phyloP scores from a whole-genome alignment of 2,888 invertebrate species.

The Epinotia bilunana region DNA sequence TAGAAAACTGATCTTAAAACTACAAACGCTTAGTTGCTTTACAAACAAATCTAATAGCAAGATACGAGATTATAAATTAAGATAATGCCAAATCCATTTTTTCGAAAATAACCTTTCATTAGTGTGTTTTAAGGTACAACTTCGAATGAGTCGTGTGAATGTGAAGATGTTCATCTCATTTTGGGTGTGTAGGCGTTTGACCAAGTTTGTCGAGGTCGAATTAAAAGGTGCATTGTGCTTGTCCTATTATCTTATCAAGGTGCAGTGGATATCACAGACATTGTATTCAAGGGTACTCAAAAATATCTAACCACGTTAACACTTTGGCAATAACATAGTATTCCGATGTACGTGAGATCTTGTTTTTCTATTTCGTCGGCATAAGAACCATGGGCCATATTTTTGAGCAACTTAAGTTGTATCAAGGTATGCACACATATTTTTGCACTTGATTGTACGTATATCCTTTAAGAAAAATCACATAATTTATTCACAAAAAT shows the following conservation, averaged over 20 bases:
- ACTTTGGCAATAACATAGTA: too few species aligned
- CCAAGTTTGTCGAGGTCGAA: slow-evolving; percentile 21
- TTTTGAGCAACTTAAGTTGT: too few species aligned
- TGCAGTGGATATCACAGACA: background rate
- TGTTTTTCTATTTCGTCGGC: too few species aligned
- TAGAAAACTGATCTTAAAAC: background rate
- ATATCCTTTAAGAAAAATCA: too few species aligned
- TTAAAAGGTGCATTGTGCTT: slow-evolving; percentile 18
- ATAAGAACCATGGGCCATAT: too few species aligned
- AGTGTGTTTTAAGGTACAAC: background rate
- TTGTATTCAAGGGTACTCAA: background rate
- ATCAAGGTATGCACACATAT: too few species aligned
- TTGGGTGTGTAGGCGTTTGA: slow-evolving; percentile 27
- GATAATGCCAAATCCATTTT: background rate
- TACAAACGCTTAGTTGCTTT: background rate
- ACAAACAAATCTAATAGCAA: background rate
- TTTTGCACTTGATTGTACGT: too few species aligned
- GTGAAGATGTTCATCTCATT: slow-evolving; percentile 21
- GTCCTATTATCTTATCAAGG: background rate
- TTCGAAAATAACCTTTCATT: background rate
- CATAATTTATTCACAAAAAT: too few species aligned
- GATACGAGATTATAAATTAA: background rate
- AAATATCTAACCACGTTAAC: background rate
- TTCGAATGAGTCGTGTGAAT: background rate
- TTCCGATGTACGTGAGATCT: too few species aligned